Percentiles rank a stretch among this genome's conserved stretches.
Conservation (phyloP, 2,888 invertebrate genomes). For the Luperina testacea region DNA sequence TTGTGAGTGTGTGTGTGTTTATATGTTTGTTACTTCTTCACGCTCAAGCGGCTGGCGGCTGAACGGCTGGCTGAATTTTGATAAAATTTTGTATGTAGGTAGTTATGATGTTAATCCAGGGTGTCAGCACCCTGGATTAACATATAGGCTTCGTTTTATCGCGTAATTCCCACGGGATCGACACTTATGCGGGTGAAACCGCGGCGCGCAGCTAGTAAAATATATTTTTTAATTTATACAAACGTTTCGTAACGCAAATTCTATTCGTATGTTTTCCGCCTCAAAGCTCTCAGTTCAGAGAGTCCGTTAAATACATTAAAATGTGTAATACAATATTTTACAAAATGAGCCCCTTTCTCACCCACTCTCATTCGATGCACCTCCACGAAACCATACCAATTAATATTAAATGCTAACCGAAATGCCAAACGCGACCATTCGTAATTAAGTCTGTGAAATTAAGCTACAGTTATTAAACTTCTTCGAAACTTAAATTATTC, state of each 20-base stretch:
- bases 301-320: slow-evolving; percentile 46
- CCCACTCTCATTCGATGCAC: slow-evolving; percentile 33
- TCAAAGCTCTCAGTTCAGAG: slow-evolving; percentile 25
- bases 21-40: no score
- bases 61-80: no score
- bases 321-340: slow-evolving; percentile 31
- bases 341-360: background rate
- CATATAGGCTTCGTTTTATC: no score
- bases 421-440: slow-evolving; percentile 33
- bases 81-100: no score
- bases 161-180: no score
- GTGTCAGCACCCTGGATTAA: no score
- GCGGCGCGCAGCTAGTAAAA: no score
- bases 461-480: slow-evolving; percentile 42
- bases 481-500: slow-evolving; percentile 56
- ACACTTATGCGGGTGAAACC: no score
- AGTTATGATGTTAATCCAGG: no score
- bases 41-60: no score
- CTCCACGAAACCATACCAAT: slow-evolving; percentile 22
- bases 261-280: slow-evolving; percentile 16
- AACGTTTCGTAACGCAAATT: slow-evolving; percentile 17
- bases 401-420: slow-evolving; percentile 44
- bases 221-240: background rate
- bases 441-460: slow-evolving; percentile 45
- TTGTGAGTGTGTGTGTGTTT: no score